Evolutionary conservation across 2,797 vertebrate species (phyloP).

Genomic region (Iguana delicatissima): DNA sequence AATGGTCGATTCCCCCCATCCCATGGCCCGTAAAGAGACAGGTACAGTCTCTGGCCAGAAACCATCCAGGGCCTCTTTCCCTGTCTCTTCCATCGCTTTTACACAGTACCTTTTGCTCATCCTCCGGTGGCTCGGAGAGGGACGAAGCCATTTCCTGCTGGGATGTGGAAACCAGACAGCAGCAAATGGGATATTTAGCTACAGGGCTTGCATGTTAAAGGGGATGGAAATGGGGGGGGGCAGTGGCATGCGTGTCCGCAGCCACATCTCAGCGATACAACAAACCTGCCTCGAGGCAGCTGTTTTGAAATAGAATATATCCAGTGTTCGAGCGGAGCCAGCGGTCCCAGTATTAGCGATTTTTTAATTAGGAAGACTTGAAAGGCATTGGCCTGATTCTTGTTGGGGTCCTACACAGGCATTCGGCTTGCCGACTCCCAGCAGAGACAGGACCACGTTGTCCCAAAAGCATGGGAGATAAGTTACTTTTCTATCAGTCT

Average conservation of each 20-base stretch:
- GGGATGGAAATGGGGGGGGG: too few relatives aligned
- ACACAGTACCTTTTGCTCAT: slow-evolving; percentile 51
- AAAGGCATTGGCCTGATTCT: too few relatives aligned
- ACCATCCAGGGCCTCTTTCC: fast-evolving
- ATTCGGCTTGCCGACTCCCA: too few relatives aligned
- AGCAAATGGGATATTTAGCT: slow-evolving; percentile 9
- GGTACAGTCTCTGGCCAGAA: not conserved
- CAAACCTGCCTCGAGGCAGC: not conserved
- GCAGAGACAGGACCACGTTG: too few relatives aligned
- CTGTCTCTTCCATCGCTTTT: not conserved
- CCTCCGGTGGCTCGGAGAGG: slow-evolving; percentile 45
- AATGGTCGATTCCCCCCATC: too few relatives aligned
- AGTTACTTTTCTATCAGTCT: too few relatives aligned
- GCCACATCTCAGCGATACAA: not conserved
- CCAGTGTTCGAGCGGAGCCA: too few relatives aligned
- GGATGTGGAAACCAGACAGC: not conserved
- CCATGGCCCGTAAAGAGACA: too few relatives aligned
- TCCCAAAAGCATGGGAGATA: too few relatives aligned
- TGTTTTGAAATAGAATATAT: not conserved
- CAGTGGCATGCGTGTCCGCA: not conserved
- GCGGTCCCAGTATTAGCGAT: too few relatives aligned
- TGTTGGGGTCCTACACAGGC: too few relatives aligned
- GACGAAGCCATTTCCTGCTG: slow-evolving; percentile 58
- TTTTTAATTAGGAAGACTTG: too few relatives aligned
- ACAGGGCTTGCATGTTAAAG: not conserved